phyloP scores from a whole-genome alignment of 2,888 invertebrate genomes.

The Ennomos quercinarius region DNA sequence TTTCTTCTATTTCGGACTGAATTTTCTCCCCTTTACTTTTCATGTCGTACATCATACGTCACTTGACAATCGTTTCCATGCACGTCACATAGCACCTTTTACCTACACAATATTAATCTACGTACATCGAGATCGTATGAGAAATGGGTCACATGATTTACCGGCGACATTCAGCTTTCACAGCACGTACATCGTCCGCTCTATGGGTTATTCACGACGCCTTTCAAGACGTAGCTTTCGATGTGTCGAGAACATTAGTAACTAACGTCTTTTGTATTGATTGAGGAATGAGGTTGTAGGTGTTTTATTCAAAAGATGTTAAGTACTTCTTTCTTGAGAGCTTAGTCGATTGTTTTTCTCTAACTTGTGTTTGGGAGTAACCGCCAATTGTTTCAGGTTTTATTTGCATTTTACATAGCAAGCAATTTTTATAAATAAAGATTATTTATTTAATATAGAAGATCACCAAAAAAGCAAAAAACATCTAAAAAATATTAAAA shows the following conservation, averaged over 20 bases:
- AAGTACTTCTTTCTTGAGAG: too few species aligned
- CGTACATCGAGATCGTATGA: slow-evolving; percentile 41
- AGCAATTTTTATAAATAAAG: too few species aligned
- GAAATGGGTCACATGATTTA: slow-evolving; percentile 50
- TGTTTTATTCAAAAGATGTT: slow-evolving; percentile 5
- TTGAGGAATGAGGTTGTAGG: slow-evolving; percentile 9
- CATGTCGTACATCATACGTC: background rate
- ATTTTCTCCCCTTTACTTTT: too few species aligned
- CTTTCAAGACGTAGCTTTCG: slow-evolving; percentile 35
- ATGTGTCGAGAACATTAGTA: slow-evolving; percentile 43
- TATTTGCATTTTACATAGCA: too few species aligned
- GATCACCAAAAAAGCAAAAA: too few species aligned
- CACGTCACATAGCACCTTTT: slow-evolving; percentile 22
- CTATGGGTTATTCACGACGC: slow-evolving; percentile 47
- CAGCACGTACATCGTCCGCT: slow-evolving; percentile 52
- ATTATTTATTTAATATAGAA: too few species aligned
- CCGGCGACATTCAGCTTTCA: slow-evolving; percentile 42
- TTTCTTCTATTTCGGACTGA: too few species aligned
- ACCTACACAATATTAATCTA: slow-evolving; percentile 27
- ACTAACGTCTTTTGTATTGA: slow-evolving; percentile 32
- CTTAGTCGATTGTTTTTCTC: too few species aligned
- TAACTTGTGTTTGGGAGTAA: too few species aligned
- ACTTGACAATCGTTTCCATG: slow-evolving; percentile 8
- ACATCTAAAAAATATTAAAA: too few species aligned
- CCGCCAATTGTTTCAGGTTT: too few species aligned